Base-by-base conservation (phyloP, 1,140 invertebrate species). In the Orchestia grillus region DNA sequence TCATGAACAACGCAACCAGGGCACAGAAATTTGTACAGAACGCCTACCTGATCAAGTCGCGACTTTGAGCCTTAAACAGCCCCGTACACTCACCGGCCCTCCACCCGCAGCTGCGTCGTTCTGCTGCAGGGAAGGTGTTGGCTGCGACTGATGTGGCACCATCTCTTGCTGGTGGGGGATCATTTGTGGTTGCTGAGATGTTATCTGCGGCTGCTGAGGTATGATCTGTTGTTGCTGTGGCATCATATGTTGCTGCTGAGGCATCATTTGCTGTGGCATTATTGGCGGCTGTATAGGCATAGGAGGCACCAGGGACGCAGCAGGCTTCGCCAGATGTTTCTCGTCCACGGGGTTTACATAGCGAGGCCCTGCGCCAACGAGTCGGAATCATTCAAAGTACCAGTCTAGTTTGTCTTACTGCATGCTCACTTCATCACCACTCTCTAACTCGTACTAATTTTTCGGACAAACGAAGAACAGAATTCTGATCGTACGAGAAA, bases 341-440 rank as follows among this genome's bases (percentile, higher is more conserved):
- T 62, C 95, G 44, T 96, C 88, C 36, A 88, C 57, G 23, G 95
- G 87, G 45, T 96, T 96, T n/a, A 96, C 95, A 42, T 96, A 96
- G 87, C 95, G 87, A 41, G 95, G 47, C 44, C 88, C 95, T 96
- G 88, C 44, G 44, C 41, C 6, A 77, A 77, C 62, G 28, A 77
- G 11, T 3, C 11, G 47, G 47, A 53, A 36, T 77, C 62, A 77
- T 23, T 77, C 11, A 77, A 1, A 36, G 28, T 36, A 77, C 62
- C 11, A 77, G 3, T 36, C 62, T 19, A 53, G 1, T 77, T 77
- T 77, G 11, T 77, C 28, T 6, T 8, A 36, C 62, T 77, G 11
- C 62, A 77, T 15, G 62, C 62, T 77, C 62, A 77, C 62, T 77
- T 77, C 11, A 77, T 77, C 28, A 77, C 15, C 36, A 77, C 62